Conservation (phyloP, 2,113 vertebrate species). For the Uria lomvia region DNA sequence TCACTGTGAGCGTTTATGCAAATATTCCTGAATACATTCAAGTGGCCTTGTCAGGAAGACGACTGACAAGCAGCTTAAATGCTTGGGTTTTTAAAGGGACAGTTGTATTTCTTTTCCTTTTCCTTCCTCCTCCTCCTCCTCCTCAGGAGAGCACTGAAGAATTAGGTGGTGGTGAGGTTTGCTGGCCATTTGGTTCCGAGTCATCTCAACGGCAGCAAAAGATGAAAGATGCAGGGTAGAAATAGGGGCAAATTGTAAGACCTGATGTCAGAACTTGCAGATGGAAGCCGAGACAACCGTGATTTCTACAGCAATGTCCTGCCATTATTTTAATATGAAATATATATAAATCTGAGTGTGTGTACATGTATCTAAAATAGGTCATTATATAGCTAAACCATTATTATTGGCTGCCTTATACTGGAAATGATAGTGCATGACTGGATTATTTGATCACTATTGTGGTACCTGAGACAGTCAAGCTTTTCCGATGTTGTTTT, state of each 20-base stretch:
- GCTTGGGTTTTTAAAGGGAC: conserved; percentile 52
- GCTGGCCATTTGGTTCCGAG: background rate
- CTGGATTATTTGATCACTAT: background rate
- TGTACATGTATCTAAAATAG: background rate
- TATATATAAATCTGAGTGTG: background rate
- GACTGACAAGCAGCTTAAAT: conserved; percentile 76
- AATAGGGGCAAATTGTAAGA: background rate
- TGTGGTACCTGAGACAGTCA: background rate
- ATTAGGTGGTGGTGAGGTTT: background rate
- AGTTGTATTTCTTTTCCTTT: conserved; percentile 25
- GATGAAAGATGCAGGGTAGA: background rate
- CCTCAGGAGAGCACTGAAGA: background rate
- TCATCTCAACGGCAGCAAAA: background rate
- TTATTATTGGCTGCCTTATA: background rate
- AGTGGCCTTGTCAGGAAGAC: conserved; percentile 78
- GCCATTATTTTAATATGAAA: background rate
- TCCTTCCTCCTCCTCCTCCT: background rate
- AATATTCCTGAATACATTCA: conserved; percentile 76
- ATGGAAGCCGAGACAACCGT: background rate
- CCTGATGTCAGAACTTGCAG: background rate
- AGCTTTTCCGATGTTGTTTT: background rate
- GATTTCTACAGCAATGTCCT: background rate
- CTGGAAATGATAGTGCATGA: background rate
- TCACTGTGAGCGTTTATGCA: conserved; percentile 80
- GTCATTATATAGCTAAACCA: background rate